Evolutionary conservation across 2,888 invertebrate genomes (phyloP).

Genomic region (Phrixothrix hirtus): DNA sequence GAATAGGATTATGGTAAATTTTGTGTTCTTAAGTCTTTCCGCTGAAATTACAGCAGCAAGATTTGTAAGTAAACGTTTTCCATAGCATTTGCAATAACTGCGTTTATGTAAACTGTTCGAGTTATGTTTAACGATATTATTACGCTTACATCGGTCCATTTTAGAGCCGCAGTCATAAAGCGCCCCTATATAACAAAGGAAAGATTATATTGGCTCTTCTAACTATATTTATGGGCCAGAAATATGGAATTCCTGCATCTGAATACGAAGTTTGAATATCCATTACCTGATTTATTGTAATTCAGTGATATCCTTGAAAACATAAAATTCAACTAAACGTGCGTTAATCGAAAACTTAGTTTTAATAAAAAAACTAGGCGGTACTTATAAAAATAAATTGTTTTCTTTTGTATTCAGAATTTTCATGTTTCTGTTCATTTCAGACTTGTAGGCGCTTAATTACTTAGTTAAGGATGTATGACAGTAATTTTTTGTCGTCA

Average conservation of each 20-base stretch:
- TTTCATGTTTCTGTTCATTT: slow-evolving; percentile 15
- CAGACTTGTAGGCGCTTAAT: slow-evolving; percentile 27
- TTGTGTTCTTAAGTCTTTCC: neutral
- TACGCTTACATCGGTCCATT: slow-evolving; percentile 28
- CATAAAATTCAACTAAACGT: slow-evolving; percentile 22
- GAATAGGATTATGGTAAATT: no score
- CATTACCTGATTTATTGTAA: slow-evolving; percentile 33
- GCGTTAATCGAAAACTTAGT: no score
- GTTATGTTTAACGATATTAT: slow-evolving; percentile 31
- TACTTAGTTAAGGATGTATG: slow-evolving; percentile 31
- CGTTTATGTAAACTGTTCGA: slow-evolving; percentile 20
- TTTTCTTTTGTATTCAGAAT: slow-evolving; percentile 15
- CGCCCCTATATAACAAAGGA: slow-evolving; percentile 32
- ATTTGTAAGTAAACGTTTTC: slow-evolving; percentile 24
- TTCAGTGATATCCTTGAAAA: slow-evolving; percentile 18
- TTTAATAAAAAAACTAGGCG: no score
- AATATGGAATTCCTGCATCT: slow-evolving; percentile 33
- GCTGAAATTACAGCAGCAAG: slow-evolving; percentile 12
- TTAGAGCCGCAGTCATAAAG: slow-evolving; percentile 27
- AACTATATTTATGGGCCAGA: slow-evolving; percentile 30
- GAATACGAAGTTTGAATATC: slow-evolving; percentile 34
- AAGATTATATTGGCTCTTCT: slow-evolving; percentile 34
- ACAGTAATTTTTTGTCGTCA: slow-evolving; percentile 30
- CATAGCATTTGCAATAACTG: slow-evolving; percentile 27
- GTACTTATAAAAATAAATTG: slow-evolving; percentile 23